These are phyloP conservation scores for Pangasianodon hypophthalmus DNA, from an alignment of 2,113 vertebrate genomes.

Conservation along the genomic window DNA sequence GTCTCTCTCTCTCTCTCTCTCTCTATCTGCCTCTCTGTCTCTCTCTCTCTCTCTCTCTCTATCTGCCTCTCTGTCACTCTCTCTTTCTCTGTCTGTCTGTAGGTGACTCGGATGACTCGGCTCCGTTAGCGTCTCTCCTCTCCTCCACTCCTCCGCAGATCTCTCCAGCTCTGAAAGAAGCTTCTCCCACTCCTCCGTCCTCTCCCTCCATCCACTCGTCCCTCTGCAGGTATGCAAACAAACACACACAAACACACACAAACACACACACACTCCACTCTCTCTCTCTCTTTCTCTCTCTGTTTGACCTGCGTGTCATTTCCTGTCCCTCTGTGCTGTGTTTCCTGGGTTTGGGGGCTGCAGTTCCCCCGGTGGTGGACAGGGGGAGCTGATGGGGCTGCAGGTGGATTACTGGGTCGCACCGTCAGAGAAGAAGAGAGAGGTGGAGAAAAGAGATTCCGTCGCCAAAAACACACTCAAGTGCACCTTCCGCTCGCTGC, in stretches of 20 bases:
- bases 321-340: neutral
- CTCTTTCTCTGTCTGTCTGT: conserved; percentile 40
- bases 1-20: neutral
- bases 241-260: neutral
- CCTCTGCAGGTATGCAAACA: conserved; percentile 80
- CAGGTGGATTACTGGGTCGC: conserved; percentile 98
- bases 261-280: neutral
- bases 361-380: conserved; percentile 65
- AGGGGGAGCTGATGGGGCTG: conserved; percentile 90
- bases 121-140: conserved; percentile 79
- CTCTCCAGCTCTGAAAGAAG: conserved; percentile 89
- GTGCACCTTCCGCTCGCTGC: conserved; percentile 98
- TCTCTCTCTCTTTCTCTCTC: neutral
- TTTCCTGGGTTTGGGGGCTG: conserved; percentile 29
- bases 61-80: neutral
- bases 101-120: conserved; percentile 97
- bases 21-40: conserved; percentile 25
- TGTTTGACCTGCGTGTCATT: conserved; percentile 5
- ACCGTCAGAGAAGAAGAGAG: conserved; percentile 86
- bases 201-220: conserved; percentile 90
- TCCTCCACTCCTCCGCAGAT: conserved; percentile 90
- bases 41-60: neutral
- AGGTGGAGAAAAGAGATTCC: conserved; percentile 88
- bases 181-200: conserved; percentile 90
- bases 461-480: conserved; percentile 93